Conservation (phyloP, 1,140 invertebrate species). For the Euschistus heros region DNA sequence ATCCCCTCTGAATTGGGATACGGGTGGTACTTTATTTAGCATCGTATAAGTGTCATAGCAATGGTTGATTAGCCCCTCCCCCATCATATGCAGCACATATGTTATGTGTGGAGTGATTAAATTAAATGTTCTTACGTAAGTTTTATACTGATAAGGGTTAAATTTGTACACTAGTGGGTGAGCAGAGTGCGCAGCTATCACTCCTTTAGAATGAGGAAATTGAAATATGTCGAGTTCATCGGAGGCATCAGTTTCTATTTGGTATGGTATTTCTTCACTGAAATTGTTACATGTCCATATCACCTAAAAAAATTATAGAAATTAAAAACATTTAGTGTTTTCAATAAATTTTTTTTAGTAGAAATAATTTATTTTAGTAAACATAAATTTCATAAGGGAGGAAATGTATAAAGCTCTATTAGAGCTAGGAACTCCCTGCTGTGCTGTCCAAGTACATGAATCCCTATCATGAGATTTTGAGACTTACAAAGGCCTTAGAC, state of each 20-base stretch:
- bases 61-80: background rate
- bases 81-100: background rate
- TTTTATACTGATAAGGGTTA: background rate
- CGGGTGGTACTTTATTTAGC: background rate
- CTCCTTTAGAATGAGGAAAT: background rate
- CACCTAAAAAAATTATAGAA: background rate
- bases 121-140: background rate
- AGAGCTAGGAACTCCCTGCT: too few species aligned
- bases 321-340: too few species aligned
- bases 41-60: background rate
- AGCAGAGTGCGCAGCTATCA: background rate
- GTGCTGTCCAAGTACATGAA: too few species aligned
- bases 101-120: background rate
- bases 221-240: background rate
- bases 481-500: too few species aligned
- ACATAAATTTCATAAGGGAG: too few species aligned
- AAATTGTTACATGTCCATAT: background rate
- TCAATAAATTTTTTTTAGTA: too few species aligned
- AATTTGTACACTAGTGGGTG: background rate
- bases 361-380: too few species aligned
- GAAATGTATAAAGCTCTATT: too few species aligned
- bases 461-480: too few species aligned
- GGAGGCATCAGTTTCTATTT: background rate
- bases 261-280: background rate
- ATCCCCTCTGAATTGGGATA: background rate